Base-by-base conservation (phyloP, 2,113 vertebrate species). In the Circaetus gallicus region DNA sequence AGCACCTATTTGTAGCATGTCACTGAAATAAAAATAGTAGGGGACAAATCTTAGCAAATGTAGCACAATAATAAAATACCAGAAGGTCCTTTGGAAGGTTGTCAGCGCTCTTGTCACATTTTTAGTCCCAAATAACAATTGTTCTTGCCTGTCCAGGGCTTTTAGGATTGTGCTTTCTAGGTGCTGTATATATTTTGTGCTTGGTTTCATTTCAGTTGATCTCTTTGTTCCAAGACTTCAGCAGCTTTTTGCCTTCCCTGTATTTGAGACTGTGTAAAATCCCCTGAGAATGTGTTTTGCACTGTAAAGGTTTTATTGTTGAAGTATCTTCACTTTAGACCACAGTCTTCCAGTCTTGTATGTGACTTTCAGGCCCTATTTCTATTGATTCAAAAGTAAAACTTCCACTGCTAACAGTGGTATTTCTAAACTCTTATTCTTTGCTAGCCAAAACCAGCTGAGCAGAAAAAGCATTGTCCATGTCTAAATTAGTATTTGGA, bases 191-290 rank as follows among this genome's bases (percentile, higher is more conserved):
- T 80, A 65, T 88, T 86, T 95, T 93, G 85, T 90, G 76, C 63
- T 92, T 93, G 87, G 66, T 79, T 94, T 90, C 31, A 49, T 96
- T 87, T 93, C 53, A 80, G 1, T 83, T 92, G 78, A 80, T 94
- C 49, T 76, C 71, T 91, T 95, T 86, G 70, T 90, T 94, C 81
- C 65, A 65, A 38, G 26, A 34, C 34, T 94, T 86, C n/a, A 82
- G 36, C 70, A 90, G 67, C 76, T 88, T 85, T 96, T 91, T 90
- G 36, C 67, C 40, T 96, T 71, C 56, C 40, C 36, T 76, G 16
- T 79, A 18, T 90, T 85, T 95, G 49, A 80, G 58, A 66, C 63
- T 73, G 58, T 49, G 26, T 70, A 77, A 93, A 93, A 91, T 62
- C 71, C 74, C 70, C 20, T 66, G 59, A 81, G 87, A 96, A 86